Percentiles rank a stretch among this genome's conserved stretches.
These are phyloP conservation scores for Orthonyx spaldingii DNA, from an alignment of 2,113 vertebrate genomes.

Conservation along the genomic window DNA sequence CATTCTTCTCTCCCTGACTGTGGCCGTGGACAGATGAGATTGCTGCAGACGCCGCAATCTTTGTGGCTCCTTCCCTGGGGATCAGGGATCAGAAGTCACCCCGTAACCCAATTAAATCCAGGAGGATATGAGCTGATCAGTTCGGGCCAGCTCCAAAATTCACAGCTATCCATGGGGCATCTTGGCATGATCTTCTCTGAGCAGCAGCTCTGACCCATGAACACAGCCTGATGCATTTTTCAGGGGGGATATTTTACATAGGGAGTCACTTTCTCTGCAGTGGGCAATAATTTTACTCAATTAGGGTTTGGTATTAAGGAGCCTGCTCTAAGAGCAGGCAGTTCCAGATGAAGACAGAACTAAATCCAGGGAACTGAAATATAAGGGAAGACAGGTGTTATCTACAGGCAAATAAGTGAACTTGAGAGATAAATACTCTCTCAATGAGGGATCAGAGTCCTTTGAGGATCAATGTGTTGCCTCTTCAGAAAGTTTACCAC, in stretches of 20 bases:
- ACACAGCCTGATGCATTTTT: not conserved
- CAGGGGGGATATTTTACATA: not conserved
- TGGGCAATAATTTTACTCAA: not conserved
- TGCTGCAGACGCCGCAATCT: slow-evolving; percentile 1
- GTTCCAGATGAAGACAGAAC: not conserved
- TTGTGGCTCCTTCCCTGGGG: slow-evolving; percentile 27
- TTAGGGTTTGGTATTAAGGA: not conserved
- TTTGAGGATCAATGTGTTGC: rapidly evolving
- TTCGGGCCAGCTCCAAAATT: not conserved
- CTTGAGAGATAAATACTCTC: not conserved
- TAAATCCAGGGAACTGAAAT: not conserved
- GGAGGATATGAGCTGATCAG: not conserved
- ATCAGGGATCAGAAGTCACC: slow-evolving; percentile 36
- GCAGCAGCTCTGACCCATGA: not conserved
- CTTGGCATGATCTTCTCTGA: not conserved
- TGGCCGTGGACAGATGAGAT: slow-evolving; percentile 44
- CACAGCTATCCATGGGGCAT: not conserved
- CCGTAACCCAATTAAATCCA: slow-evolving; percentile 39
- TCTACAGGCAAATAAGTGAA: not conserved
- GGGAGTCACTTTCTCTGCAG: not conserved
- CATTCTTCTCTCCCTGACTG: slow-evolving; percentile 43
- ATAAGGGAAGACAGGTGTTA: not conserved
- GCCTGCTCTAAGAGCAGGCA: not conserved
- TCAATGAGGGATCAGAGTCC: not conserved
- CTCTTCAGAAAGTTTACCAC: not conserved